Base-by-base conservation (phyloP, 2,888 invertebrate genomes). In the Pammene aurita region DNA sequence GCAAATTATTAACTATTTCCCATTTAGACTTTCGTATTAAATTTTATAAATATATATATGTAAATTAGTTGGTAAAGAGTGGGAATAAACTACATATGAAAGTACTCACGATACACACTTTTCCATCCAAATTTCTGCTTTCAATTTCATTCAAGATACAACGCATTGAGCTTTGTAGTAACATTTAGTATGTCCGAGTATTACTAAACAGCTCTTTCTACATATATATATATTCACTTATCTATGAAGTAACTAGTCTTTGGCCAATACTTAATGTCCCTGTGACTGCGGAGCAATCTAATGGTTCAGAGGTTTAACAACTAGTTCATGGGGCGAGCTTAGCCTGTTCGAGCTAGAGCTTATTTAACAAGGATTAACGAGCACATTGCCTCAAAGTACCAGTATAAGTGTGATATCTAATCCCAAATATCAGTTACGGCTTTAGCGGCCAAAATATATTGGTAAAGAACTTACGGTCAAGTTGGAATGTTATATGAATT, bases 231-330 rank as follows among this genome's bases (percentile, higher is more conserved):
- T 42, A 42, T 42, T 11, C 11, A 11, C 13, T 7, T n/a, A 5
- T 65, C 64, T 69, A 11, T 35, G 7, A 26, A 7, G 0, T 44
- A 11, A 14, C 26, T 69, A 65, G 46, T 54, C 69, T 69, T 60
- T 69, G 68, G 2, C 34, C 48, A 41, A 69, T 65, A 52, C 60
- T 60, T 65, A 65, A 64, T 60, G 65, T 65, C 54, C 64, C 58
- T n/a, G 54, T 54, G 54, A 60, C 64, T 52, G 46, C 56, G 18
- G 46, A 58, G 58, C 69, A 65, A 69, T 60, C 60, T 65, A 69
- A 69, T 69, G 65, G 65, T 69, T 69, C 64, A 65, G 65, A 55
- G 69, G 46, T 69, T 69, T 69, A 65, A 69, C 69, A 64, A 68
- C 64, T 64, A 68, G 57, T 64, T 68, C 68, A 64, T 54, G 57